phyloP scores from a whole-genome alignment of 2,888 invertebrate species.

The Sympetrum striolatum region DNA sequence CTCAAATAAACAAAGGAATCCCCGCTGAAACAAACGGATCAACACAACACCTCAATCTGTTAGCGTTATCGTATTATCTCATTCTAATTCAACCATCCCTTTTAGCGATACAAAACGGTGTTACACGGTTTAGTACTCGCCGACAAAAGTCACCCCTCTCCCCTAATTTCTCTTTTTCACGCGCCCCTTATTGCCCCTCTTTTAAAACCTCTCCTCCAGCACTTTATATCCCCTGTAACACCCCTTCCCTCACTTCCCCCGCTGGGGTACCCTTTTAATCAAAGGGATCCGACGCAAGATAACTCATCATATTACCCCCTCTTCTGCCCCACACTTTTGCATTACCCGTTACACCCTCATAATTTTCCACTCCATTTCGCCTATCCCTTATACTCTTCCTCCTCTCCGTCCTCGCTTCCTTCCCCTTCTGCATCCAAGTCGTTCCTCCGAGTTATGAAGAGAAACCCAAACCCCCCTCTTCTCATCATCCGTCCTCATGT shows the following conservation, averaged over 20 bases:
- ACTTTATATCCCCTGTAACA: background rate
- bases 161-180: conserved; percentile 13
- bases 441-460: background rate
- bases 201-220: background rate
- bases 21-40: no score
- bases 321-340: background rate
- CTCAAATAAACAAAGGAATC: no score
- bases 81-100: conserved; percentile 1
- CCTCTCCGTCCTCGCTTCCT: background rate
- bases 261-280: conserved; percentile 34
- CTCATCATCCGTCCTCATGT: background rate
- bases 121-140: conserved; percentile 28
- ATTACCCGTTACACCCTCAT: background rate
- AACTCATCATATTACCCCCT: conserved; percentile 38
- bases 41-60: background rate
- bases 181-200: background rate
- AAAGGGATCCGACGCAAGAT: conserved; percentile 33
- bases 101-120: background rate
- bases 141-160: background rate
- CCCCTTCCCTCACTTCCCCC: background rate
- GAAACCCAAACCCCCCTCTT: background rate
- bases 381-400: background rate
- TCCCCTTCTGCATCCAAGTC: background rate
- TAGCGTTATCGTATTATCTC: conserved; percentile 22
- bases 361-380: background rate